A percentile compares a stretch with the other conserved stretches of the same genome.
Evolutionary conservation across 2,113 vertebrate species (phyloP).

Genomic region (Phalacrocorax aristotelis): DNA sequence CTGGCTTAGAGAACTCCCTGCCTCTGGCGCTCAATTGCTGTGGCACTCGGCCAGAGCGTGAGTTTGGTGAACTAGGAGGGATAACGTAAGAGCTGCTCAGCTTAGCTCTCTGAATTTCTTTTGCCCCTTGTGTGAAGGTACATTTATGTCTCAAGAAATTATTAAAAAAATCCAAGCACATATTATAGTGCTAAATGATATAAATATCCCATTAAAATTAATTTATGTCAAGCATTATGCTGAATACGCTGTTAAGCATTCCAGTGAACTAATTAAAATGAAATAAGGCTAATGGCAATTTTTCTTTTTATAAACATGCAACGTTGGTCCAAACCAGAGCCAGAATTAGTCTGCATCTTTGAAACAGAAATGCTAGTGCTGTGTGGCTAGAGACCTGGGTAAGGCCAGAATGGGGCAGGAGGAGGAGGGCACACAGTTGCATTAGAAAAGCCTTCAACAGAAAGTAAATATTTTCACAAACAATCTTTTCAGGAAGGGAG

Average conservation of each 20-base stretch:
- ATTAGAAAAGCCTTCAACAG: background rate
- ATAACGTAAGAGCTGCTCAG: background rate
- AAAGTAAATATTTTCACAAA: background rate
- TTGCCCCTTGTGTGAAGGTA: background rate
- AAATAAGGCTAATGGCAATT: constrained; percentile 17
- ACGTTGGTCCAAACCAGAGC: background rate
- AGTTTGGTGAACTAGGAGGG: background rate
- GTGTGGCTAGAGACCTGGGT: background rate
- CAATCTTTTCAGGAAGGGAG: background rate
- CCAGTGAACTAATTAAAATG: constrained; percentile 24
- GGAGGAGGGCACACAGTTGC: background rate
- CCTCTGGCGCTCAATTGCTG: constrained; percentile 11
- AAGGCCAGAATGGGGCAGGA: background rate
- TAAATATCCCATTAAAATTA: background rate
- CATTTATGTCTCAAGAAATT: background rate
- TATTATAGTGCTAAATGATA: background rate
- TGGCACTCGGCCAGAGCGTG: background rate
- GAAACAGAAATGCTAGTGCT: background rate
- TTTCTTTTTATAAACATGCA: background rate
- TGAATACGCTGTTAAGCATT: background rate
- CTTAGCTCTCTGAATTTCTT: background rate
- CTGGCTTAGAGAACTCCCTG: constrained; percentile 42
- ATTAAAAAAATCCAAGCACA: accelerated
- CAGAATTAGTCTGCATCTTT: background rate
- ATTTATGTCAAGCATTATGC: background rate